Conservation (phyloP, 2,888 invertebrate species). For the Cinara cedri region DNA sequence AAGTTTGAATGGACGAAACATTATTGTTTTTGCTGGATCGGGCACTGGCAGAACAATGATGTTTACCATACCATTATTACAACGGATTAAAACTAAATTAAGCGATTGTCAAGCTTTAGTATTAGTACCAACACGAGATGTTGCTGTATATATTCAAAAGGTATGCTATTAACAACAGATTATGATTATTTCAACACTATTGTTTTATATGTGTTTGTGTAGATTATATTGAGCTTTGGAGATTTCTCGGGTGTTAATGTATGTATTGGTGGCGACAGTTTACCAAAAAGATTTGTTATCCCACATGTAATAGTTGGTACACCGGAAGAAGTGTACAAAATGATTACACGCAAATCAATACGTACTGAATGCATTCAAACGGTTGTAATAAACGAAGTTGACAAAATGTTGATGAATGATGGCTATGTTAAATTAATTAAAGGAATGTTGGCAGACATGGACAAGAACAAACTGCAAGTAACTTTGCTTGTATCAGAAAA, state of each 20-base stretch:
- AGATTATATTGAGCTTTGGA: slow-evolving; percentile 24
- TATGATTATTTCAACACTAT: not conserved
- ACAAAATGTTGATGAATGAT: slow-evolving; percentile 25
- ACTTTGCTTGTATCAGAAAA: slow-evolving; percentile 24
- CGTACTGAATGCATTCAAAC: slow-evolving; percentile 10
- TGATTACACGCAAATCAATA: slow-evolving; percentile 42
- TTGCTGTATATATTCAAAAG: slow-evolving; percentile 42
- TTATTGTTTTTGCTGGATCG: slow-evolving; percentile 33
- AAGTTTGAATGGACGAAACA: slow-evolving; percentile 21
- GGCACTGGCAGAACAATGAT: slow-evolving; percentile 27
- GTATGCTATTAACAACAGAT: slow-evolving; percentile 1
- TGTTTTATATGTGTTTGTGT: not conserved
- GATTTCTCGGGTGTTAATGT: slow-evolving; percentile 36
- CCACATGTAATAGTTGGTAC: slow-evolving; percentile 43
- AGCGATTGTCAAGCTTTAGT: slow-evolving; percentile 39
- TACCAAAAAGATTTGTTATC: slow-evolving; percentile 35
- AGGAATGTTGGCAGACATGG: slow-evolving; percentile 3
- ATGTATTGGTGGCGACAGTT: slow-evolving; percentile 45
- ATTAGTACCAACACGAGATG: slow-evolving; percentile 26
- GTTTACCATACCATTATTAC: slow-evolving; percentile 33
- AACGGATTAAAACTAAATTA: slow-evolving; percentile 26
- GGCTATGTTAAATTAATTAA: not conserved
- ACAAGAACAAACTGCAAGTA: slow-evolving; percentile 31
- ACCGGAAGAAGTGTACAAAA: slow-evolving; percentile 19
- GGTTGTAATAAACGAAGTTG: slow-evolving; percentile 26